Evolutionary conservation across 2,888 invertebrate species (phyloP).

Genomic region (Meganola albula): DNA sequence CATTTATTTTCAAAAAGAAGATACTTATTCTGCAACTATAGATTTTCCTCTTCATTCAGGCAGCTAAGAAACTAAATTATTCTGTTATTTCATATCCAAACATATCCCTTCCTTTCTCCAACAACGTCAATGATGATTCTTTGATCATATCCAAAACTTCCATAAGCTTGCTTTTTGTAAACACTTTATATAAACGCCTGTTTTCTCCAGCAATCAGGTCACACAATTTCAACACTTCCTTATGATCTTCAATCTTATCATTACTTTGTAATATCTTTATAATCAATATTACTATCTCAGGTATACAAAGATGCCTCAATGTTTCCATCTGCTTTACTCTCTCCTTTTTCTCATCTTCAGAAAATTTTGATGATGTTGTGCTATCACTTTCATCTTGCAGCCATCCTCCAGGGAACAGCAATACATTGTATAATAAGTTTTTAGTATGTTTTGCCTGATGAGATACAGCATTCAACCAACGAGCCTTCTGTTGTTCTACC

Average conservation of each 20-base stretch:
- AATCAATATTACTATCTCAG: slow-evolving; percentile 87
- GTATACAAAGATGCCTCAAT: slow-evolving; percentile 88
- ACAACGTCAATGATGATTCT: slow-evolving; percentile 85
- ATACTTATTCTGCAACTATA: slow-evolving; percentile 22
- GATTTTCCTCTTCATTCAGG: slow-evolving; percentile 3
- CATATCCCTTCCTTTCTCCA: slow-evolving; percentile 88
- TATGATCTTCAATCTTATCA: slow-evolving; percentile 85
- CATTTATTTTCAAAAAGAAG: slow-evolving; percentile 38
- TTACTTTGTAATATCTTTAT: slow-evolving; percentile 87
- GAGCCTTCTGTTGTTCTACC: slow-evolving; percentile 85
- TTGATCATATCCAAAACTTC: slow-evolving; percentile 87
- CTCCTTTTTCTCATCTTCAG: slow-evolving; percentile 64
- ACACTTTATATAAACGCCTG: slow-evolving; percentile 88
- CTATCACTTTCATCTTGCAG: slow-evolving; percentile 82
- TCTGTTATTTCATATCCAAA: slow-evolving; percentile 82
- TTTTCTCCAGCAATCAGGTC: slow-evolving; percentile 89
- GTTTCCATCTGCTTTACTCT: slow-evolving; percentile 84
- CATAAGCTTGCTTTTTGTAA: slow-evolving; percentile 84
- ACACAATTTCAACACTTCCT: slow-evolving; percentile 82
- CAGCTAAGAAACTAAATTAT: too few relatives aligned
- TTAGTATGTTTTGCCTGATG: slow-evolving; percentile 87
- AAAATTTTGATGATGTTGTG: slow-evolving; percentile 62
- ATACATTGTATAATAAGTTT: slow-evolving; percentile 88
- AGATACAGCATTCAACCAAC: slow-evolving; percentile 83
- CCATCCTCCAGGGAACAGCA: slow-evolving; percentile 95